These are phyloP conservation scores for Trematomus loennbergii DNA, from an alignment of 2,113 vertebrate species.

Conservation along the genomic window DNA sequence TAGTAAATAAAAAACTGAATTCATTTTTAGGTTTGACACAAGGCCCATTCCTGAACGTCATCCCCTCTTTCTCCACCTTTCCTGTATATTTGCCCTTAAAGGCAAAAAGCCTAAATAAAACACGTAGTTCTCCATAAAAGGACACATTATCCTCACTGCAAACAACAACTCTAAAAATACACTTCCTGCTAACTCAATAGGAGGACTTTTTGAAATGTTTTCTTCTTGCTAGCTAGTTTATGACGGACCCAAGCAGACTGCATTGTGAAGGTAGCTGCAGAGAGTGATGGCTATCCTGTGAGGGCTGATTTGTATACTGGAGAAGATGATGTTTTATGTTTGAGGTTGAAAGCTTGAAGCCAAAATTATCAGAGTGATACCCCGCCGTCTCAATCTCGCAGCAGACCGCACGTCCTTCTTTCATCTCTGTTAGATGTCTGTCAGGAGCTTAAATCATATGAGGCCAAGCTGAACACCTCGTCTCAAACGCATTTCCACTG, in stretches of 20 bases:
- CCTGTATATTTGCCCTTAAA: no score
- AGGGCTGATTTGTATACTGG: not conserved
- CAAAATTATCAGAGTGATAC: slow-evolving; percentile 24
- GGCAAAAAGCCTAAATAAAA: no score
- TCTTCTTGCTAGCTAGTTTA: slow-evolving; percentile 22
- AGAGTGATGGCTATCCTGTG: not conserved
- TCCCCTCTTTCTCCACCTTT: no score
- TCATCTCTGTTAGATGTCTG: slow-evolving; percentile 76
- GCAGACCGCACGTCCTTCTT: slow-evolving; percentile 54
- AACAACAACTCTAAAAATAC: no score
- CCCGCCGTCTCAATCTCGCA: slow-evolving; percentile 42
- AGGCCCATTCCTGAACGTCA: no score
- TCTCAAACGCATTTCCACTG: slow-evolving; percentile 17
- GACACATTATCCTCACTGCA: no score
- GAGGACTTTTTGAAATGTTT: slow-evolving; percentile 28
- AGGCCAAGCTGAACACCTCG: slow-evolving; percentile 39
- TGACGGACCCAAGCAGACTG: not conserved
- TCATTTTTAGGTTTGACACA: no score
- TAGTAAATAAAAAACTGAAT: not conserved
- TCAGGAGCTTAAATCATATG: slow-evolving; percentile 65
- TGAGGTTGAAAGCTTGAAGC: slow-evolving; percentile 10
- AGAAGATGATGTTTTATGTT: not conserved
- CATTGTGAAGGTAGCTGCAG: slow-evolving; percentile 2
- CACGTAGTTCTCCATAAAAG: no score
- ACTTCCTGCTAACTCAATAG: no score